A percentile compares a stretch with the other conserved stretches of the same genome.
These are phyloP conservation scores for Pygmarrhopalites habei DNA, from an alignment of 1,140 invertebrate genomes.

Conservation along the genomic window DNA sequence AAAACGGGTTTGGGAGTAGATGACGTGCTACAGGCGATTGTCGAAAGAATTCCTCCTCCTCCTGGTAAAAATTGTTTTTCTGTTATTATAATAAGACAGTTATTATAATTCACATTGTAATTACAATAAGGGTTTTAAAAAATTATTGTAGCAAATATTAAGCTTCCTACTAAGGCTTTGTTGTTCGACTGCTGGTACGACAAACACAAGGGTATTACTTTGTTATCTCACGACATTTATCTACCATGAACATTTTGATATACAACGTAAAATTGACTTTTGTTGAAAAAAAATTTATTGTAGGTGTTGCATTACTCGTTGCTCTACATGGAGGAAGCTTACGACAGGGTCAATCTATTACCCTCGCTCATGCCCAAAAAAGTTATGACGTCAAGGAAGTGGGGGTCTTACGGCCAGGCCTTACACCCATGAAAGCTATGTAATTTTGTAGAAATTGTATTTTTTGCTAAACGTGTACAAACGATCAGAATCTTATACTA, in stretches of 20 bases:
- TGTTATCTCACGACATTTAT: too few species aligned
- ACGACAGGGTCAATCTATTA: conserved; percentile 59
- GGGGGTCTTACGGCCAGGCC: conserved; percentile 70
- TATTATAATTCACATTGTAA: too few species aligned
- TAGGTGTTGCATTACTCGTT: conserved; percentile 67
- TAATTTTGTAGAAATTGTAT: conserved; percentile 50
- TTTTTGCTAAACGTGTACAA: neutral
- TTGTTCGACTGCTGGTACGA: conserved; percentile 95
- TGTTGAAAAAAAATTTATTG: too few species aligned
- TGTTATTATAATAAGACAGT: neutral
- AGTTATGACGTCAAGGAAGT: conserved; percentile 71
- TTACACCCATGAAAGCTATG: conserved; percentile 60
- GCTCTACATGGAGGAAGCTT: conserved; percentile 68
- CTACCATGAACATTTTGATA: too few species aligned
- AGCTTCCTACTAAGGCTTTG: conserved; percentile 64
- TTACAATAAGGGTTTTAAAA: too few species aligned
- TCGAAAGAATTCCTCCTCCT: conserved; percentile 72
- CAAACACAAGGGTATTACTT: conserved; percentile 68
- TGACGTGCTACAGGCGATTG: conserved; percentile 65
- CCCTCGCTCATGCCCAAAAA: conserved; percentile 58
- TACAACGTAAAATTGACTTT: too few species aligned
- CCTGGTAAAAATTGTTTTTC: conserved; percentile 28
- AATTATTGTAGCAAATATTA: too few species aligned
- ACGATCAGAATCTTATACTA: neutral
- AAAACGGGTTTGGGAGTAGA: conserved; percentile 77